Evolutionary conservation across 2,797 vertebrate species (phyloP).

Genomic region (Neostethus bicornis): DNA sequence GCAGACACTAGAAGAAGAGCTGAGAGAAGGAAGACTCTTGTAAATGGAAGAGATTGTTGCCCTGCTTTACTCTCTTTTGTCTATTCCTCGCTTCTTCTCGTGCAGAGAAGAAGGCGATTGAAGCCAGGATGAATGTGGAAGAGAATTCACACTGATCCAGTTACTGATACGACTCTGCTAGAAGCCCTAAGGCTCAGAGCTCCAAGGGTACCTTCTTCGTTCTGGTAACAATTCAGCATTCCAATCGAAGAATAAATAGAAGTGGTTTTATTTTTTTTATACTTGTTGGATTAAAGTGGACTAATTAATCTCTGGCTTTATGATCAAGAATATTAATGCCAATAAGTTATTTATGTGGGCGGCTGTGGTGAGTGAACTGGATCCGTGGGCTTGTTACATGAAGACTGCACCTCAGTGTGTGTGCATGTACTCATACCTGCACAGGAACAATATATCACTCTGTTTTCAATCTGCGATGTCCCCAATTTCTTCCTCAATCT

Average conservation of each 20-base stretch:
- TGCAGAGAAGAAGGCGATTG: constrained; percentile 33
- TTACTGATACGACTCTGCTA: constrained; percentile 46
- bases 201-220: constrained; percentile 24
- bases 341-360: no score
- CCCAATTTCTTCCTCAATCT: no score
- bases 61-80: constrained; percentile 4
- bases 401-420: no score
- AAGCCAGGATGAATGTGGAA: constrained; percentile 36
- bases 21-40: constrained; percentile 44
- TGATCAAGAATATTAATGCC: no score
- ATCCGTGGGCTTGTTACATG: no score
- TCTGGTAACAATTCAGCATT: constrained; percentile 30
- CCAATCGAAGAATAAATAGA: no score
- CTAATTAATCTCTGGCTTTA: neutral
- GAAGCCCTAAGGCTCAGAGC: constrained; percentile 28
- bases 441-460: no score
- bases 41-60: constrained; percentile 29
- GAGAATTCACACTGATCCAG: constrained; percentile 50
- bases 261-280: neutral
- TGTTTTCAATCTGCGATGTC: no score
- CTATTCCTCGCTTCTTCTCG: constrained; percentile 6
- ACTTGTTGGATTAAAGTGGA: neutral
- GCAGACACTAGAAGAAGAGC: constrained; percentile 52
- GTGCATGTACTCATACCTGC: no score
- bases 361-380: no score